phyloP scores from a whole-genome alignment of 1,140 invertebrate genomes.

The Nautilus pompilius region DNA sequence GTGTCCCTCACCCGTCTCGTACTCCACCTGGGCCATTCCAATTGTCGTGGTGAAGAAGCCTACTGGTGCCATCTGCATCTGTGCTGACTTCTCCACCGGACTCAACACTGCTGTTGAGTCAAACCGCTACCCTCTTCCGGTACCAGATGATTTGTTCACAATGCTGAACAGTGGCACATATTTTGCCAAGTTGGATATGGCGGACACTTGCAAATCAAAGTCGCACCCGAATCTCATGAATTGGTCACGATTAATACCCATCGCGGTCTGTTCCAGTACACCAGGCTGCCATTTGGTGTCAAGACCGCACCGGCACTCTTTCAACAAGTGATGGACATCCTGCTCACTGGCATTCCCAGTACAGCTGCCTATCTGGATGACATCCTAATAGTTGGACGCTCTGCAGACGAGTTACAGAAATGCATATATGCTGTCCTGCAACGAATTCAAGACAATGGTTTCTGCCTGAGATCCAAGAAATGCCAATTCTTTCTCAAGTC shows the following conservation, averaged over 20 bases:
- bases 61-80: background rate
- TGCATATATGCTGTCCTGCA: background rate
- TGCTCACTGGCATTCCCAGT: constrained; percentile 33
- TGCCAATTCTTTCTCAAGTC: background rate
- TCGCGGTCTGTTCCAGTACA: constrained; percentile 56
- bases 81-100: background rate
- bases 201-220: constrained; percentile 38
- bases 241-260: constrained; percentile 48
- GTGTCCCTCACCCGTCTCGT: background rate
- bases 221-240: constrained; percentile 30
- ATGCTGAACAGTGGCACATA: background rate
- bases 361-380: constrained; percentile 13
- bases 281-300: constrained; percentile 57
- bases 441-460: background rate
- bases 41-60: background rate
- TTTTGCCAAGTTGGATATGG: constrained; percentile 40
- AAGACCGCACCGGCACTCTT: constrained; percentile 58
- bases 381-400: constrained; percentile 15
- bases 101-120: background rate
- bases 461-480: background rate
- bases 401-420: background rate
- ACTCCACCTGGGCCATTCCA: background rate
- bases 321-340: constrained; percentile 55
- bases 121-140: background rate
- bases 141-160: background rate